Evolutionary conservation across 2,888 invertebrate species (phyloP).

Genomic region (Neoaliturus tenellus): DNA sequence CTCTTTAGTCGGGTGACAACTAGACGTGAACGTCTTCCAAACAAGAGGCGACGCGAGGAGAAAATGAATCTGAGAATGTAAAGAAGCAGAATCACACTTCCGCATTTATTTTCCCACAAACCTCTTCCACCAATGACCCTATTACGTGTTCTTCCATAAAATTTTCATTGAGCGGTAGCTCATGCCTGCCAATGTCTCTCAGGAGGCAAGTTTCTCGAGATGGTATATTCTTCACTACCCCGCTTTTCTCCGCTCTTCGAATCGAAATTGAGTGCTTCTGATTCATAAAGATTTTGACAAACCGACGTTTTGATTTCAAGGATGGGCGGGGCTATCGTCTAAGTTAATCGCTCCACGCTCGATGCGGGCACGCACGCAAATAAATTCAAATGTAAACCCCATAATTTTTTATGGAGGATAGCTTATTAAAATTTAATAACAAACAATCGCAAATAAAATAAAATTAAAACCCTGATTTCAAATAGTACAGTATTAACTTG

Average conservation of each 20-base stretch:
- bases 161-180: slow-evolving; percentile 41
- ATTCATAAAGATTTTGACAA: background rate
- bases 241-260: background rate
- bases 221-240: slow-evolving; percentile 24
- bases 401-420: no score
- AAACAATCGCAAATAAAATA: no score
- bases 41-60: background rate
- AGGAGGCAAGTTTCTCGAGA: slow-evolving; percentile 8
- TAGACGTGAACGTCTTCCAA: background rate
- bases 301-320: background rate
- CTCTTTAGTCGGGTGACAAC: background rate
- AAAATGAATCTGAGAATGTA: background rate
- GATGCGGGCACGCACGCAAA: no score
- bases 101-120: slow-evolving; percentile 19
- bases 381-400: no score
- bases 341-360: no score
- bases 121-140: slow-evolving; percentile 38
- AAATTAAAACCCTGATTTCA: no score
- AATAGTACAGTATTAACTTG: no score
- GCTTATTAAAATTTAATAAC: no score
- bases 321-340: background rate
- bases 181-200: slow-evolving; percentile 20
- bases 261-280: background rate
- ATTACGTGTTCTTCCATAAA: slow-evolving; percentile 37
- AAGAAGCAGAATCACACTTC: background rate